phyloP scores from a whole-genome alignment of 1,140 invertebrate species.

The Drosophila kikkawai region DNA sequence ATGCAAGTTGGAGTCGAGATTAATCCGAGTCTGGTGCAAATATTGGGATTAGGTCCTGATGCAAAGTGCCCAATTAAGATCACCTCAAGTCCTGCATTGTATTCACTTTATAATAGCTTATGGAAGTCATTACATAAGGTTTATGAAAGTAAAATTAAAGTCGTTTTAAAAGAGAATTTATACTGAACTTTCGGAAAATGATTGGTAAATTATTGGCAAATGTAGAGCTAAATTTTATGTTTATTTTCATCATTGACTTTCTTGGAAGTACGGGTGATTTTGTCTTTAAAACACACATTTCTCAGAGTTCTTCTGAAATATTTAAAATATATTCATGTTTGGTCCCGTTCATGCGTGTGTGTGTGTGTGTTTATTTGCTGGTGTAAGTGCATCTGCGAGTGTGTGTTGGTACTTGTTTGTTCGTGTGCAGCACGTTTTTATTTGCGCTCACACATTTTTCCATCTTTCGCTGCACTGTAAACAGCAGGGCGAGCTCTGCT shows the following conservation, averaged over 20 bases:
- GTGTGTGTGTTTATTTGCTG: conserved; percentile 26
- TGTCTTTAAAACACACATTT: conserved; percentile 12
- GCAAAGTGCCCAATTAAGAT: conserved; percentile 5
- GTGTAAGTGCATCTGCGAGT: conserved; percentile 5
- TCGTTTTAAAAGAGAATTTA: neutral
- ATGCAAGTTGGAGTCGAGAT: neutral
- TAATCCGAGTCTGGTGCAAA: neutral
- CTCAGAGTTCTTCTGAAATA: neutral
- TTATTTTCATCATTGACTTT: no score
- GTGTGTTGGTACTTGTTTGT: conserved; percentile 6
- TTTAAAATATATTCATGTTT: conserved; percentile 26
- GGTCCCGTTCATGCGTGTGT: neutral
- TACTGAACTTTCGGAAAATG: no score
- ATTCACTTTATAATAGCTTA: neutral
- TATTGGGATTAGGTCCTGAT: neutral
- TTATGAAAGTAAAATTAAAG: neutral
- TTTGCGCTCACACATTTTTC: conserved; percentile 58
- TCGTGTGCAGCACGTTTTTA: conserved; percentile 40
- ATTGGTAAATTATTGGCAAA: neutral
- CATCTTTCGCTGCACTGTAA: conserved; percentile 60
- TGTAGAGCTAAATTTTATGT: neutral
- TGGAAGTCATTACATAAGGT: neutral
- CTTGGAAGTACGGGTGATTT: neutral
- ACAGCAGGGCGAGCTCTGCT: conserved; percentile 45
- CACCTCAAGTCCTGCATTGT: neutral